phyloP scores from a whole-genome alignment of 2,888 invertebrate species.

The Agrotis exclamationis region DNA sequence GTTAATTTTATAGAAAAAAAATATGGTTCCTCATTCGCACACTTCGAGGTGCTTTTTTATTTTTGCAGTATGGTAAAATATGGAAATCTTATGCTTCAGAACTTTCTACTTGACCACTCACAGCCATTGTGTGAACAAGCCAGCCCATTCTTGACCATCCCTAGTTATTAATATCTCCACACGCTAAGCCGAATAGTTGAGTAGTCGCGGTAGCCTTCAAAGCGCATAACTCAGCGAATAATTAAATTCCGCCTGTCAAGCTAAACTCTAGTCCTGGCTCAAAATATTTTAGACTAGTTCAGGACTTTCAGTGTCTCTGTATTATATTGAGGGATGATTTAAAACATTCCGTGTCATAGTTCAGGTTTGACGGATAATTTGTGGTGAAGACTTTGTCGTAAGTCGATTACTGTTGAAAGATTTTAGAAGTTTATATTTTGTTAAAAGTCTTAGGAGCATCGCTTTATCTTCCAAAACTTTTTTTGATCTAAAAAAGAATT shows the following conservation, averaged over 20 bases:
- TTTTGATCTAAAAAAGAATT: too few relatives aligned
- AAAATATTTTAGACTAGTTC: slow-evolving; percentile 41
- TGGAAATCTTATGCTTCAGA: too few relatives aligned
- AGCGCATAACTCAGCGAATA: slow-evolving; percentile 50
- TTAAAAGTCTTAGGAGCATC: too few relatives aligned
- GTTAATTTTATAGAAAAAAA: too few relatives aligned
- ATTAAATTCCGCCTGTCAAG: slow-evolving; percentile 61
- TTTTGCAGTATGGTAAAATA: too few relatives aligned
- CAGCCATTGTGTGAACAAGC: neutral
- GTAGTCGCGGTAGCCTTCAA: slow-evolving; percentile 35
- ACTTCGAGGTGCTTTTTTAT: too few relatives aligned
- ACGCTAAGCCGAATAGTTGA: slow-evolving; percentile 48
- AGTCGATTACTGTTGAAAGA: neutral
- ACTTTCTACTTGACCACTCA: neutral
- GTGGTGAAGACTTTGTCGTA: neutral
- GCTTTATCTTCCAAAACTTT: too few relatives aligned
- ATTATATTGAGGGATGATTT: slow-evolving; percentile 32
- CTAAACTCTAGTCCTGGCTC: slow-evolving; percentile 14
- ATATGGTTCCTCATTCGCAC: too few relatives aligned
- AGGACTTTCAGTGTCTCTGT: slow-evolving; percentile 1
- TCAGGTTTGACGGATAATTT: neutral
- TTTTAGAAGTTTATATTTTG: too few relatives aligned
- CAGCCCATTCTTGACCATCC: neutral
- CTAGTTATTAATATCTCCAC: slow-evolving; percentile 30
- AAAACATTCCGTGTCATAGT: slow-evolving; percentile 4